Evolutionary conservation across 2,113 vertebrate species (phyloP), one percentile per base, ranked within the genome.

Genomic region (Zootoca vivipara): DNA sequence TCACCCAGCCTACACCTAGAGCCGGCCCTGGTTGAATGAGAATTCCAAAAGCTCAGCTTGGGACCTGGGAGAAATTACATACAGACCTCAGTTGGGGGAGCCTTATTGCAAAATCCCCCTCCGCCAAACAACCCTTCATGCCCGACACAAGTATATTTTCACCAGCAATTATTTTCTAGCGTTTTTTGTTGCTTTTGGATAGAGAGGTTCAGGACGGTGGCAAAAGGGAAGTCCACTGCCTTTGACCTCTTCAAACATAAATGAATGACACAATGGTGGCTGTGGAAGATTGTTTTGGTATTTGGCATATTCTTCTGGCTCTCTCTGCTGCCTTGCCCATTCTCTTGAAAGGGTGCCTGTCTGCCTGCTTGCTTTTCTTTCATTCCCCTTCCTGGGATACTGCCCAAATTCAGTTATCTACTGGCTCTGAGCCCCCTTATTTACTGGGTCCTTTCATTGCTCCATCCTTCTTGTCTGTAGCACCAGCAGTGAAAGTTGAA

Each of bases 391-490:
- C 38, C 62, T 46, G 82, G 87, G 67, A 70, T 85, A 70, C 16
- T 72, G 38, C 87, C 75, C 75, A 89, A 62, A 84, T 40, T 22
- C 87, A 69, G 42, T 69, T 82, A 28, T 89, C 24, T 77, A 28
- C 70, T 82, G 58, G 40, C 62, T 65, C n/a, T 26, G 7, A 40
- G 22, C 40, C 46, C 79, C 13, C 35, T 80, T 52, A 83, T 88
- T 77, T 77, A 56, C 38, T 78, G 35, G 62, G 52, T 33, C 42
- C 13, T 69, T 40, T 38, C 33, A 67, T 18, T 69, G 64, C 26
- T n/a, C 40, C 28, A 22, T 28, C n/a, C 56, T 73, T 79, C 35
- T 58, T 65, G 56, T 56, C 79, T 67, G 20, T 70, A 56, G 78
- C 28, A 85, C 38, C 62, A 40, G 35, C 75, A 78, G 72, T 22